phyloP scores from a whole-genome alignment of 2,113 vertebrate species.

The Platichthys stellatus region DNA sequence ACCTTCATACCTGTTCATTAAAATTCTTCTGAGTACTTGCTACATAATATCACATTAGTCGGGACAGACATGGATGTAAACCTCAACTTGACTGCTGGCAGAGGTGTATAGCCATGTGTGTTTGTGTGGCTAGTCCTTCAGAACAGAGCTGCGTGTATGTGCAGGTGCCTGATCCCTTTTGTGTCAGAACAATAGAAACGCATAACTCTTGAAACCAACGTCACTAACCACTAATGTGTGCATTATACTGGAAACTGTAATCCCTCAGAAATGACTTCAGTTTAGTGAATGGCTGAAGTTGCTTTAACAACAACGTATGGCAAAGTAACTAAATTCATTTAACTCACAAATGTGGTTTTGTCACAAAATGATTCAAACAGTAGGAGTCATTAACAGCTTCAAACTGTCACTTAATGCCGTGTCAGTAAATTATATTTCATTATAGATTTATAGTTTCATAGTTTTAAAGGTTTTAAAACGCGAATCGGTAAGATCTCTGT shows the following conservation, averaged over 20 bases:
- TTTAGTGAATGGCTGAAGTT: background rate
- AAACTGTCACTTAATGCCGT: background rate
- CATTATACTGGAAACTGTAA: constrained; percentile 19
- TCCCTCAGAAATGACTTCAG: background rate
- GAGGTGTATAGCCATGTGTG: background rate
- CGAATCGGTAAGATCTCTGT: background rate
- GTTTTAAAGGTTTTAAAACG: background rate
- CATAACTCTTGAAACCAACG: background rate
- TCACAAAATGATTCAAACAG: background rate
- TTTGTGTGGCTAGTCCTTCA: background rate
- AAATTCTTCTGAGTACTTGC: background rate
- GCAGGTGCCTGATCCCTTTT: constrained; percentile 9
- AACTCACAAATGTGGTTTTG: background rate
- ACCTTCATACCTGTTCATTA: no score
- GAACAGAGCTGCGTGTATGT: constrained; percentile 8
- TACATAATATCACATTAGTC: background rate
- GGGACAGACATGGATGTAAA: background rate
- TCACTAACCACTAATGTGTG: constrained; percentile 20
- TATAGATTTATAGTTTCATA: background rate
- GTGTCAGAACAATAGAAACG: background rate
- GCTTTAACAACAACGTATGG: background rate
- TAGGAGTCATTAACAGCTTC: background rate
- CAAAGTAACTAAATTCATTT: background rate
- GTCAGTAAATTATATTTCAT: background rate
- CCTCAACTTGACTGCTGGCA: background rate